Percentiles rank a stretch among this genome's conserved stretches.
These are phyloP conservation scores for Gasterosteus aculeatus DNA, from an alignment of 2,113 vertebrate species.

Conservation along the genomic window DNA sequence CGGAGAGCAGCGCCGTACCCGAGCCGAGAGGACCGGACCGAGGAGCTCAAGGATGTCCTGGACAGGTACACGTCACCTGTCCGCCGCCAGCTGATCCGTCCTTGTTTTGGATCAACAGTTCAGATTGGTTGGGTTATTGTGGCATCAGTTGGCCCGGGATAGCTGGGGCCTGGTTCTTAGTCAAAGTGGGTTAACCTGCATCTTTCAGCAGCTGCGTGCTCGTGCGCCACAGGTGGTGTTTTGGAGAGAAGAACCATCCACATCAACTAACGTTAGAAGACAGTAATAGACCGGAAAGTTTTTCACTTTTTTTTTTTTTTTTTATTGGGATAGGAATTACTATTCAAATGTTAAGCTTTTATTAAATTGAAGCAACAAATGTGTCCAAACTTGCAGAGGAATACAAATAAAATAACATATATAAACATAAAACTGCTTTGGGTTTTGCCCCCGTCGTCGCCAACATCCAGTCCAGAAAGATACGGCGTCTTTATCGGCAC, in stretches of 20 bases:
- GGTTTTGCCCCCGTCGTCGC: neutral
- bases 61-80: slow-evolving; percentile 62
- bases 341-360: neutral
- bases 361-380: neutral
- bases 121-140: neutral
- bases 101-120: neutral
- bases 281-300: neutral
- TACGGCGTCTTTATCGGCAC: neutral
- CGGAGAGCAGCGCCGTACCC: slow-evolving; percentile 73
- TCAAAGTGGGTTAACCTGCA: neutral
- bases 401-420: neutral
- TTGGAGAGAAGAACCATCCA: neutral
- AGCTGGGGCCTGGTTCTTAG: neutral
- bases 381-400: neutral
- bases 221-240: neutral
- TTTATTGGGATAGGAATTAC: too few relatives aligned
- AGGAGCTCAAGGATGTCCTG: slow-evolving; percentile 61
- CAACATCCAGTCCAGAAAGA: neutral
- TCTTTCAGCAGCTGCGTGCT: neutral
- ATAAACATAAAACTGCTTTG: neutral
- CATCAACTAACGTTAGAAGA: neutral
- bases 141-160: neutral
- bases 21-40: slow-evolving; percentile 64
- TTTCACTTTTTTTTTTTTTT: too few relatives aligned
- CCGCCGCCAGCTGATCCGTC: neutral